These are phyloP conservation scores for Myotis yumanensis DNA, from an alignment of 2,113 vertebrate species.

Conservation along the genomic window DNA sequence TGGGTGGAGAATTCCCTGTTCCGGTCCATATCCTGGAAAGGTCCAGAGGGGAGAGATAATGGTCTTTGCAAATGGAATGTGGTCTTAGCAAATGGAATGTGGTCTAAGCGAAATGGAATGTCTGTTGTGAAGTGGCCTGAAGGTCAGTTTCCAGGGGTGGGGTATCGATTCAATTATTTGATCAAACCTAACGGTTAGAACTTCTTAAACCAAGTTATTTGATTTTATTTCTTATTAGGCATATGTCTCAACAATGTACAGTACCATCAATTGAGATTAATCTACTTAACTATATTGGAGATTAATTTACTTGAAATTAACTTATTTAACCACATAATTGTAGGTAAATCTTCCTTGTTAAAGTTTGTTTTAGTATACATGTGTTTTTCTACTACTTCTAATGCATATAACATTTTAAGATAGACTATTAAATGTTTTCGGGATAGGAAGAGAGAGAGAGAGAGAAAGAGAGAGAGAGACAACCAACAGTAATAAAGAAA, in stretches of 20 bases:
- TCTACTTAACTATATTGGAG: background rate
- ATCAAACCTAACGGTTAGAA: background rate
- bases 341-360: background rate
- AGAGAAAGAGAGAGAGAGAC: background rate
- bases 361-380: background rate
- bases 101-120: too few relatives aligned
- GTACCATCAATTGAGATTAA: background rate
- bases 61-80: too few relatives aligned
- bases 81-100: too few relatives aligned
- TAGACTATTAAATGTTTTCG: background rate
- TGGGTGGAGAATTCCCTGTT: too few relatives aligned
- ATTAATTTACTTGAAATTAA: conserved; percentile 18
- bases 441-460: background rate
- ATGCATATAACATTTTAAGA: background rate
- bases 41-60: too few relatives aligned
- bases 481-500: conserved; percentile 5
- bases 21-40: too few relatives aligned
- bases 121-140: too few relatives aligned
- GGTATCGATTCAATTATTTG: too few relatives aligned
- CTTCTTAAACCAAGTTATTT: conserved; percentile 31
- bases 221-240: background rate
- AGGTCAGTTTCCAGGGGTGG: too few relatives aligned
- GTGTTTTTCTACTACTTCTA: conserved; percentile 8
- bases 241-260: background rate
- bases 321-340: background rate